phyloP scores from a whole-genome alignment of 2,888 invertebrate species.

The Lamellibrachia columna region DNA sequence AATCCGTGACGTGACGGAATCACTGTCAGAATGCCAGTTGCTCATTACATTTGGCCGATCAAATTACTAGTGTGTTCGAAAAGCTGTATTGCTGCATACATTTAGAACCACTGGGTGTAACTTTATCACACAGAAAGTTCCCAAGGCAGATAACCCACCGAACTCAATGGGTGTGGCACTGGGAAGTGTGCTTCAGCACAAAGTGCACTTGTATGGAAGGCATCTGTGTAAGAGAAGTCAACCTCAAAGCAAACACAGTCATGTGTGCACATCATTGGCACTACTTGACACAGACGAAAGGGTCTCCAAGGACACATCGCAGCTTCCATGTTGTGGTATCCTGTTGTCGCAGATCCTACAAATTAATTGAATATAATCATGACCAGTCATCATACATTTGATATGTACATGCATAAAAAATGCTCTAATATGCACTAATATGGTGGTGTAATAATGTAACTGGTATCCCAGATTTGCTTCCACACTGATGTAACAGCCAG shows the following conservation, averaged over 20 bases:
- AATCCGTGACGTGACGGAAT: not conserved
- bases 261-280: not conserved
- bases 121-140: not conserved
- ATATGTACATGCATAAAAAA: not conserved
- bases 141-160: not conserved
- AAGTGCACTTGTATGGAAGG: not conserved
- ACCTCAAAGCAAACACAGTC: not conserved
- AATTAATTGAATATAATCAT: not conserved
- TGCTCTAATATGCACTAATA: not conserved
- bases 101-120: not conserved
- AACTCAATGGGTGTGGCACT: not conserved
- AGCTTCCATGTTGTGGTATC: not conserved
- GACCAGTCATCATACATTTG: not conserved
- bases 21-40: conserved; percentile 9
- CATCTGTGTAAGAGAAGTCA: not conserved
- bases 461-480: not conserved
- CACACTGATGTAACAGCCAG: not conserved
- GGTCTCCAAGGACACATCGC: not conserved
- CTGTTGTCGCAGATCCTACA: not conserved
- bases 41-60: not conserved
- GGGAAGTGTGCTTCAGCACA: conserved; percentile 3
- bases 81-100: not conserved
- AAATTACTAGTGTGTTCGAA: not conserved
- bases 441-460: no score
- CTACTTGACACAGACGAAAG: not conserved